Evolutionary conservation across 2,888 invertebrate genomes (phyloP).

Genomic region (Syrphus vitripennis): DNA sequence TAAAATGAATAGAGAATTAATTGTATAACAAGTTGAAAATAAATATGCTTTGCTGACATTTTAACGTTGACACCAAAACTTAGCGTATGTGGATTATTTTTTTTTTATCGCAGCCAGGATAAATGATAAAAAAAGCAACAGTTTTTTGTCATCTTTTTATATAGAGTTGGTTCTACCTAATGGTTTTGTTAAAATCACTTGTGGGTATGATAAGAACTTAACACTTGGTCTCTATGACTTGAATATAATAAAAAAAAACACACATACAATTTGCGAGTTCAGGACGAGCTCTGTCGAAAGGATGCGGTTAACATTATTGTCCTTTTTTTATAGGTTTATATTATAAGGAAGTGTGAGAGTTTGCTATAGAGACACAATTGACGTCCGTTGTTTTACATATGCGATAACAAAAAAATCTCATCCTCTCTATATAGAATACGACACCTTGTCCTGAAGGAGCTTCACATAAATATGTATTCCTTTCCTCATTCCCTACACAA

Average conservation of each 20-base stretch:
- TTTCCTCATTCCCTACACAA: not conserved
- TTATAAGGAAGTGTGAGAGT: not conserved
- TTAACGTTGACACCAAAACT: conserved; percentile 37
- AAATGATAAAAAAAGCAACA: not conserved
- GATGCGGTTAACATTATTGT: conserved; percentile 49
- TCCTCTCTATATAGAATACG: not conserved
- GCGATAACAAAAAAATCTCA: conserved; percentile 12
- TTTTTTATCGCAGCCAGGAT: not conserved
- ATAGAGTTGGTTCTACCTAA: not conserved
- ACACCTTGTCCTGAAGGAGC: conserved; percentile 12
- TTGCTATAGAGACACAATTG: conserved; percentile 40
- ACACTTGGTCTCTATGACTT: not conserved
- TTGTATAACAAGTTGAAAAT: conserved; percentile 34
- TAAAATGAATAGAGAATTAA: conserved; percentile 46
- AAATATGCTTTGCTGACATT: conserved; percentile 43
- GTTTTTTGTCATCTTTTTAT: not conserved
- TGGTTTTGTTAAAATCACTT: conserved; percentile 47
- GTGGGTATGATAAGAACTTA: conserved; percentile 27
- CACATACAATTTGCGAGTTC: not conserved
- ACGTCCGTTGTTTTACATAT: conserved; percentile 29
- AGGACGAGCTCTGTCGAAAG: conserved; percentile 16
- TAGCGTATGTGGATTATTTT: conserved; percentile 27
- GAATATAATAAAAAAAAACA: not conserved
- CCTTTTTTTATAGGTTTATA: conserved; percentile 14
- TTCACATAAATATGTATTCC: conserved; percentile 12